phyloP scores from a whole-genome alignment of 2,113 vertebrate species.

The Taxidea taxus region DNA sequence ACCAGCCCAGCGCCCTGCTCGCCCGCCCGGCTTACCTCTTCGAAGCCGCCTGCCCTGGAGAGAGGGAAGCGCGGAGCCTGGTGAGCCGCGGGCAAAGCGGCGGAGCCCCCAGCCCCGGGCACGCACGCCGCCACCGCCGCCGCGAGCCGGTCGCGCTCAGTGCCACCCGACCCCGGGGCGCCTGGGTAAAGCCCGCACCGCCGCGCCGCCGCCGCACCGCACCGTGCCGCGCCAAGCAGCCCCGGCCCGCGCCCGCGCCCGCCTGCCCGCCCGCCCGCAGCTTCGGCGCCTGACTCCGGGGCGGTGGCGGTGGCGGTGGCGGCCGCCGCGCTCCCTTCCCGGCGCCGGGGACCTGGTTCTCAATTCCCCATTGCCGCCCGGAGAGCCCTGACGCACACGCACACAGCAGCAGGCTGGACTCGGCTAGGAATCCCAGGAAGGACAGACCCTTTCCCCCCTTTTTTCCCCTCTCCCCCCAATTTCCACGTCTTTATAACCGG shows the following conservation, averaged over 20 bases:
- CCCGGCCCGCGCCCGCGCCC: neutral
- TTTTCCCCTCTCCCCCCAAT: slow-evolving; percentile 2
- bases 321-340: slow-evolving; percentile 28
- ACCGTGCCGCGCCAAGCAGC: slow-evolving; percentile 32
- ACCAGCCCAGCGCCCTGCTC: neutral
- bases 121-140: neutral
- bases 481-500: slow-evolving; percentile 73
- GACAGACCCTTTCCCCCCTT: slow-evolving; percentile 42
- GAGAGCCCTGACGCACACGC: slow-evolving; percentile 61
- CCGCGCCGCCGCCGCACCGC: slow-evolving; percentile 38
- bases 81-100: neutral
- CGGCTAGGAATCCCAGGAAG: slow-evolving; percentile 63
- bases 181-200: slow-evolving; percentile 62
- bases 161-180: slow-evolving; percentile 52
- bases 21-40: slow-evolving; percentile 56
- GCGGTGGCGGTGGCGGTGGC: slow-evolving; percentile 52
- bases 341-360: slow-evolving; percentile 29
- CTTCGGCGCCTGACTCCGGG: slow-evolving; percentile 62
- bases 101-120: slow-evolving; percentile 34
- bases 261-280: slow-evolving; percentile 30
- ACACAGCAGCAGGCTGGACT: slow-evolving; percentile 52
- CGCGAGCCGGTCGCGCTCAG: neutral
- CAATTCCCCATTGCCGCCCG: slow-evolving; percentile 49
- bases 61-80: slow-evolving; percentile 28
- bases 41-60: slow-evolving; percentile 33